Conservation (phyloP, 2,888 invertebrate genomes). For the Trachelus troglodyta region DNA sequence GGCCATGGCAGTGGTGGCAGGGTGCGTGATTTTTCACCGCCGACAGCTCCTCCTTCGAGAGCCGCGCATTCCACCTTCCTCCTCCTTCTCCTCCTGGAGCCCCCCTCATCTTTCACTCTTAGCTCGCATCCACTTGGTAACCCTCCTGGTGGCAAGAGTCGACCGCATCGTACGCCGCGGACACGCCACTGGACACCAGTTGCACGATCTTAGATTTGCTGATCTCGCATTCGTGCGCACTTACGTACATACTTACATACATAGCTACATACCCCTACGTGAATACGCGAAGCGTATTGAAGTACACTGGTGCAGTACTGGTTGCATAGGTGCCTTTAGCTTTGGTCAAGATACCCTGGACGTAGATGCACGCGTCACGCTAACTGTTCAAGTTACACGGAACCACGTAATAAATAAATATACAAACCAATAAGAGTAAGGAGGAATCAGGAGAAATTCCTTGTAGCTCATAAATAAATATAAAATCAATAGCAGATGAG, state of each 20-base stretch:
- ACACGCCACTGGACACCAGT: conserved; percentile 54
- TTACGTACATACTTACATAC: not conserved
- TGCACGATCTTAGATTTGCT: conserved; percentile 55
- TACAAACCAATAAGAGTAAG: not conserved
- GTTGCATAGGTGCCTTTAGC: not conserved
- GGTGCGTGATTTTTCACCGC: conserved; percentile 62
- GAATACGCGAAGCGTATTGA: not conserved
- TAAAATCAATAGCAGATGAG: not conserved
- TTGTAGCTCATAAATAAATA: not conserved
- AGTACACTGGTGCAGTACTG: not conserved
- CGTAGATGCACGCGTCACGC: not conserved
- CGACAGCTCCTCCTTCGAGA: conserved; percentile 60
- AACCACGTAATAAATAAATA: not conserved
- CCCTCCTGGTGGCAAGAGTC: conserved; percentile 27
- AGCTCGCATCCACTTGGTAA: conserved; percentile 34
- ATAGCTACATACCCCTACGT: not conserved
- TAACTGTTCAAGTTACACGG: not conserved
- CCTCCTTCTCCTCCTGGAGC: conserved; percentile 27
- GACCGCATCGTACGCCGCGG: conserved; percentile 27
- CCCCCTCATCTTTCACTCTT: conserved; percentile 31
- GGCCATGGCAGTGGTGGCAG: conserved; percentile 50
- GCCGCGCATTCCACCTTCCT: conserved; percentile 54
- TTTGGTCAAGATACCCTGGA: not conserved
- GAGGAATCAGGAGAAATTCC: not conserved
- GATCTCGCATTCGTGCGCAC: conserved; percentile 34